Evolutionary conservation across 37 sponge, comb jelly and placozoan genomes (phyloP).

Genomic region (Beroe forskalii): DNA sequence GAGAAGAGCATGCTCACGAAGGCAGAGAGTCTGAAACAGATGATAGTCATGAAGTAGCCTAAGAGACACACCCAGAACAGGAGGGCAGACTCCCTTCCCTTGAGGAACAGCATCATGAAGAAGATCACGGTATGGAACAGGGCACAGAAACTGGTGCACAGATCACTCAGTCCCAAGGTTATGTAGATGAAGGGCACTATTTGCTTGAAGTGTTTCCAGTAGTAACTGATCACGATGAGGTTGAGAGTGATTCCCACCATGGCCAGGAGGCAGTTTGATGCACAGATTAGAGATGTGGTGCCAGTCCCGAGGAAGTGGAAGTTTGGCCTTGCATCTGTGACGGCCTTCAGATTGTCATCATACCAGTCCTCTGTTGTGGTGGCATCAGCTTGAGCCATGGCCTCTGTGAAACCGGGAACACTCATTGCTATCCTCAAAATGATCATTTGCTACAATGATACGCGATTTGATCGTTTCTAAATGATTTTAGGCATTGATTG

Average conservation of each 20-base stretch:
- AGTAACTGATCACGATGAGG: not conserved
- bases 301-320: no score
- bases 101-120: not conserved
- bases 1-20: constrained; percentile 15
- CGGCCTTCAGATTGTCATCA: no score
- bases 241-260: not conserved
- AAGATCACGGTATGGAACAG: constrained; percentile 8
- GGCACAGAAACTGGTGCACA: not conserved
- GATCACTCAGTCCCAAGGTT: not conserved
- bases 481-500: no score
- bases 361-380: no score
- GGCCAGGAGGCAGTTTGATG: not conserved
- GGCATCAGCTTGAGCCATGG: no score
- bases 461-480: no score
- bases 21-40: constrained; percentile 56
- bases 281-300: no score
- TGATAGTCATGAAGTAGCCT: constrained; percentile 1
- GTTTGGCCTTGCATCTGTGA: no score
- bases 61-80: not conserved
- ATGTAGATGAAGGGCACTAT: constrained; percentile 32
- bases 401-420: no score
- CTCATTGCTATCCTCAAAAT: no score
- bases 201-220: not conserved
- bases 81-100: not conserved
- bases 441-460: no score